Conservation (phyloP, 1,140 invertebrate species). For the Holcopasites calliopsidis region DNA sequence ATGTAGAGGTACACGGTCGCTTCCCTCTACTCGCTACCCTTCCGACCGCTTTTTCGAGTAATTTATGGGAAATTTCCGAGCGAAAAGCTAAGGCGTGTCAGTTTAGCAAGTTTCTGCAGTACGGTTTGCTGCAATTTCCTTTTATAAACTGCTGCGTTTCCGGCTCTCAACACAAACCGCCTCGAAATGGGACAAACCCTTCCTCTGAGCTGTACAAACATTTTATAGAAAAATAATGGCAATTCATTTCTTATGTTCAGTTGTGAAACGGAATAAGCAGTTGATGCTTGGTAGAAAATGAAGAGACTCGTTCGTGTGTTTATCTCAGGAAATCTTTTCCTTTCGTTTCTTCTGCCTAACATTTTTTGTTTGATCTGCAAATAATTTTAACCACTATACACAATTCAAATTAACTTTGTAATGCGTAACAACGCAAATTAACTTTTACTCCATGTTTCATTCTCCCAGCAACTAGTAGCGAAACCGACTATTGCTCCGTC, state of each 20-base stretch:
- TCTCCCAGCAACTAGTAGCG: too few species aligned
- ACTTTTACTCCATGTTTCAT: too few species aligned
- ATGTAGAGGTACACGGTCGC: slow-evolving; percentile 23
- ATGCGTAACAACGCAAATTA: too few species aligned
- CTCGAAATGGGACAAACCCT: not conserved
- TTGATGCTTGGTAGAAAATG: not conserved
- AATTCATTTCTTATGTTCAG: not conserved
- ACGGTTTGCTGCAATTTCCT: slow-evolving; percentile 8
- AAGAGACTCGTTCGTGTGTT: not conserved
- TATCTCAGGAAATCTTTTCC: too few species aligned
- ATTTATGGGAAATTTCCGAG: slow-evolving; percentile 52
- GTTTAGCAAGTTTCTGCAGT: slow-evolving; percentile 29
- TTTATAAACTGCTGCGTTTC: not conserved
- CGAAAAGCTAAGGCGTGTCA: slow-evolving; percentile 35
- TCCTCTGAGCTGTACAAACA: not conserved
- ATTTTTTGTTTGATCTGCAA: not conserved
- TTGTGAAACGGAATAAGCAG: not conserved
- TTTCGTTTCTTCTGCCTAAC: not conserved
- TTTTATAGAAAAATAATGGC: not conserved
- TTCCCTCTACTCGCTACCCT: not conserved
- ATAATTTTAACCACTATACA: too few species aligned
- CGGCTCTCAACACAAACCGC: not conserved
- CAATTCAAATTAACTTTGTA: too few species aligned
- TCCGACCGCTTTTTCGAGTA: slow-evolving; percentile 42
- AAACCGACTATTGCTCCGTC: too few species aligned